Evolutionary conservation across 2,888 invertebrate species (phyloP).

Genomic region (Netelia melanura): DNA sequence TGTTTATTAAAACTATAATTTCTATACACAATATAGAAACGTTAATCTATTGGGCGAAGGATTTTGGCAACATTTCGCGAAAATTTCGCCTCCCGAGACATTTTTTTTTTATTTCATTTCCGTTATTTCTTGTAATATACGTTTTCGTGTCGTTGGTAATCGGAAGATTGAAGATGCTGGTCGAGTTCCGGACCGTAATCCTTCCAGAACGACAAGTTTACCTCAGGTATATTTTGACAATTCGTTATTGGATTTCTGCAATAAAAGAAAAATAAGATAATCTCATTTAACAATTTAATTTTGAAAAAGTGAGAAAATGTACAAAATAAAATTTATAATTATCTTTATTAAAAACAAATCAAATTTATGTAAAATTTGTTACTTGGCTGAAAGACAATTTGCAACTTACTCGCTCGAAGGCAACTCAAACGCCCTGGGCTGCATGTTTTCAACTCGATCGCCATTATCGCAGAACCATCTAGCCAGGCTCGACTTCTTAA

Average conservation of each 20-base stretch:
- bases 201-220: slow-evolving; percentile 89
- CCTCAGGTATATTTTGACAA: slow-evolving; percentile 88
- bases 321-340: neutral
- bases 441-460: slow-evolving; percentile 84
- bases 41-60: slow-evolving; percentile 18
- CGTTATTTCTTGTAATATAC: slow-evolving; percentile 66
- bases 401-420: slow-evolving; percentile 87
- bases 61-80: slow-evolving; percentile 50
- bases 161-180: slow-evolving; percentile 37
- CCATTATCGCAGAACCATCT: slow-evolving; percentile 93
- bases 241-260: slow-evolving; percentile 89
- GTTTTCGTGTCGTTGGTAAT: slow-evolving; percentile 53
- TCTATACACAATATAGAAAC: slow-evolving; percentile 45
- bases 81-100: slow-evolving; percentile 2
- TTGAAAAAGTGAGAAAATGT: neutral
- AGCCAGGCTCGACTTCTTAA: slow-evolving; percentile 92
- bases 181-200: slow-evolving; percentile 75
- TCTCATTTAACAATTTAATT: neutral
- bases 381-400: neutral
- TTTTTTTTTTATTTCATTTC: slow-evolving; percentile 17
- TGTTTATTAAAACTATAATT: neutral
- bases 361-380: too few relatives aligned
- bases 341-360: neutral
- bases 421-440: slow-evolving; percentile 86
- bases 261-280: slow-evolving; percentile 68